Evolutionary conservation across 2,888 invertebrate species (phyloP).

Genomic region (Cerastoderma edule): DNA sequence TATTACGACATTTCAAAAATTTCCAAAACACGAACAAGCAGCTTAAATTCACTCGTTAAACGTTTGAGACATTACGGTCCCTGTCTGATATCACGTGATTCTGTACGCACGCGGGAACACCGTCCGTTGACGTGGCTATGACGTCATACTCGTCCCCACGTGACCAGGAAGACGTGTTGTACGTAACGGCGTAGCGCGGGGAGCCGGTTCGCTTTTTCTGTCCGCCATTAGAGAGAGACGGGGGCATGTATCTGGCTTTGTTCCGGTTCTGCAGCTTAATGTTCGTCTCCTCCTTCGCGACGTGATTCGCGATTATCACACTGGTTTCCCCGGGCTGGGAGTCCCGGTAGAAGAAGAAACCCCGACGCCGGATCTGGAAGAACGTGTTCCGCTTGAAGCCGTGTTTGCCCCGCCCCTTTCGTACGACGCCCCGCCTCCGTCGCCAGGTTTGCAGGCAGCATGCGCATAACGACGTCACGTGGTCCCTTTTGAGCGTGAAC

Average conservation of each 20-base stretch:
- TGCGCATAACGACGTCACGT: conserved; percentile 44
- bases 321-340: conserved; percentile 52
- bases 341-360: conserved; percentile 1
- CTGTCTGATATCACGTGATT: background rate
- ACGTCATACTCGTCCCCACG: background rate
- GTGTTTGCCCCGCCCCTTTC: background rate
- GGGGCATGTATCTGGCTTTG: conserved; percentile 27
- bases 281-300: conserved; percentile 58
- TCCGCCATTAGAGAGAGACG: background rate
- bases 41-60: background rate
- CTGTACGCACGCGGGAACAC: background rate
- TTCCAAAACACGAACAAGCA: no score
- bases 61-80: conserved; percentile 9
- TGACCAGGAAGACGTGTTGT: background rate
- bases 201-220: background rate
- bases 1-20: no score
- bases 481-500: conserved; percentile 74
- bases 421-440: no score
- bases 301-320: conserved; percentile 63
- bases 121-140: background rate
- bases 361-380: conserved; percentile 26
- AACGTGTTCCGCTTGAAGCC: conserved; percentile 38
- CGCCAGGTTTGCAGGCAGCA: background rate
- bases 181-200: background rate
- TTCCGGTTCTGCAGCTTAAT: conserved; percentile 50